Evolutionary conservation across 2,113 vertebrate genomes (phyloP), one percentile per base, ranked within the genome.

Genomic region (Alouatta palliata): DNA sequence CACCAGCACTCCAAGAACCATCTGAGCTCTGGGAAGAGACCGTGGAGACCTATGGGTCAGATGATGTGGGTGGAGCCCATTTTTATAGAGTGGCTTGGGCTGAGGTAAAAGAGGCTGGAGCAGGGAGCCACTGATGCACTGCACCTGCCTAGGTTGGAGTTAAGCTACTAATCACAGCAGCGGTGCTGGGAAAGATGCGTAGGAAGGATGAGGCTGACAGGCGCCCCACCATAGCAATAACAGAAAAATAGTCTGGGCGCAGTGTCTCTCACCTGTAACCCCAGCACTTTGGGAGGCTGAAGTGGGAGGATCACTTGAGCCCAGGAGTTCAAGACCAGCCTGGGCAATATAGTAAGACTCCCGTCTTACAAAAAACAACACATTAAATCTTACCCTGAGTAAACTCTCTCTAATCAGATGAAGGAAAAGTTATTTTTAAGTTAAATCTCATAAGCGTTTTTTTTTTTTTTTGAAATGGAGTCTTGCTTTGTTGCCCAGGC

Each of bases 181-280:
- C 1, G 0, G 27, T 2, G 10, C 3, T 19, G 47, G 54, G 30
- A 49, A 20, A 75, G 30, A 30, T 12, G 0, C 0, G 27, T 43
- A 30, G 25, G n/a, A 30, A 4, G 4, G 47, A 40, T 27, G 71
- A 4, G 56, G 37, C 21, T 23, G 6, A 8, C 3, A 2, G 32
- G 16, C 0, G 3, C 6, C 10, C 13, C 30, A 6, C 85, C 37
- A 0, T 0, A 11, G 4, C 7, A 4, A 21, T n/a, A n/a, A 47
- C 45, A 43, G 20, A 6, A 13, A 64, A 13, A 64, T 32, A 64
- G 61, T 64, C 5, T 1, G 5, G 27, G 27, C 0, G 27, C 12
- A 64, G 27, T 14, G 61, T 64, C 61, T 64, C 12, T 64, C 12
- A 64, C 61, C 61, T 64, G 27, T 64, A 64, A 64, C 32, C 27